phyloP scores from a whole-genome alignment of 2,888 invertebrate species.

The Smittia sp. region DNA sequence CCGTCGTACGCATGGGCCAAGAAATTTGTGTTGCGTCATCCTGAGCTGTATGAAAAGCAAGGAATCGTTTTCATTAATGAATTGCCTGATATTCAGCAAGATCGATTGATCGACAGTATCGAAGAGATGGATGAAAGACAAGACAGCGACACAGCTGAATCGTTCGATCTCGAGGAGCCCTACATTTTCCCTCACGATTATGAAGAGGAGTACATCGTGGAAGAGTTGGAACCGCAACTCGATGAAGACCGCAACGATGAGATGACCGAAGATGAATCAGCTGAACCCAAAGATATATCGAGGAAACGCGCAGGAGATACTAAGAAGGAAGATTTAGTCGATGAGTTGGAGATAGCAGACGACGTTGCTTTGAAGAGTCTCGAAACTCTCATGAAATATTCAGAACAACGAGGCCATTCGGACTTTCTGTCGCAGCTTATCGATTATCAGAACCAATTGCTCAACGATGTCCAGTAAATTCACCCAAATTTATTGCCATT shows the following conservation, averaged over 20 bases:
- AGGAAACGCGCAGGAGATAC: too few species aligned
- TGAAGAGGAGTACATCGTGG: constrained; percentile 16
- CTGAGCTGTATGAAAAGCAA: neutral
- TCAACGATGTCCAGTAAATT: neutral
- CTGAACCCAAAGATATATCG: neutral
- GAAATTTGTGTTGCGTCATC: constrained; percentile 12
- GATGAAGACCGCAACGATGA: neutral
- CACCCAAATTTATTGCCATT: neutral
- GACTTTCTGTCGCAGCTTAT: neutral
- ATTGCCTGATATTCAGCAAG: too few species aligned
- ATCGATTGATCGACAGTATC: neutral
- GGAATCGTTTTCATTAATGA: too few species aligned
- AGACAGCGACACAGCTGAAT: neutral
- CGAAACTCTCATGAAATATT: constrained; percentile 12
- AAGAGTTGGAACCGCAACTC: constrained; percentile 9
- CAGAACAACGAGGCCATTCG: neutral
- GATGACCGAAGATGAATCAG: neutral
- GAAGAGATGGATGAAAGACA: neutral
- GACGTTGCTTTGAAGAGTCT: constrained; percentile 6
- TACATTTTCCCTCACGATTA: neutral
- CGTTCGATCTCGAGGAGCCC: neutral
- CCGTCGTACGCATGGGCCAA: neutral
- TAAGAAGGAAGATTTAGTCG: neutral
- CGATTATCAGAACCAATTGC: constrained; percentile 1
- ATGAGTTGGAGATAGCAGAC: neutral